Evolutionary conservation across 2,797 vertebrate genomes (phyloP).

Genomic region (Paedocypris micromegethes): DNA sequence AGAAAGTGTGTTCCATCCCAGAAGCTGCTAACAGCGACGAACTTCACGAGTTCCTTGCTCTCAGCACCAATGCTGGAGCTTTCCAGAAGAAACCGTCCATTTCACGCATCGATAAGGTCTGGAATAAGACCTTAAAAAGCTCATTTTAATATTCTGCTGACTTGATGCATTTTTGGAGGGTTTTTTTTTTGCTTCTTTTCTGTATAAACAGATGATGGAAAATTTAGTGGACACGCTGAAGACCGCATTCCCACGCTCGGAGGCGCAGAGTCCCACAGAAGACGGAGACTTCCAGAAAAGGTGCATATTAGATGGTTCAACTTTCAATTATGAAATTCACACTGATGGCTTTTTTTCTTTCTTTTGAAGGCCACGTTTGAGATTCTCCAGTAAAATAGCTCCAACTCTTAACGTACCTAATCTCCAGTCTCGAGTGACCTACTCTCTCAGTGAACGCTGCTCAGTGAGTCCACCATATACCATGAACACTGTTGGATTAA

Average conservation of each 20-base stretch:
- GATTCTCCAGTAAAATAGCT: conserved; percentile 84
- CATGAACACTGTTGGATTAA: no score
- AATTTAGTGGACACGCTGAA: conserved; percentile 90
- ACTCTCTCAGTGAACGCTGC: conserved; percentile 74
- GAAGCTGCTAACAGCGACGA: conserved; percentile 87
- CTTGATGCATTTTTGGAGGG: neutral
- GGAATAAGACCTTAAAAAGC: neutral
- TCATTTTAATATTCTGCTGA: conserved; percentile 3
- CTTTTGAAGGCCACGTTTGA: conserved; percentile 72
- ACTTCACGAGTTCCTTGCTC: conserved; percentile 87
- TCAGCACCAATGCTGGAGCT: conserved; percentile 80
- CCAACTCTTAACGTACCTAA: conserved; percentile 74
- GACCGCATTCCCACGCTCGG: conserved; percentile 86
- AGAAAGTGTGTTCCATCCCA: conserved; percentile 86
- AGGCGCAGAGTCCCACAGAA: conserved; percentile 84
- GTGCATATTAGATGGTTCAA: conserved; percentile 41
- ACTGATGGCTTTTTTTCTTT: conserved; percentile 15
- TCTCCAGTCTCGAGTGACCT: conserved; percentile 77
- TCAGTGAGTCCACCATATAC: conserved; percentile 65
- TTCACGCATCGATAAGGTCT: conserved; percentile 93
- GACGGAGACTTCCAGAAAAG: conserved; percentile 80
- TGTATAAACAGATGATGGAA: conserved; percentile 78
- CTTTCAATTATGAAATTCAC: neutral
- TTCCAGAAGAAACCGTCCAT: conserved; percentile 86
- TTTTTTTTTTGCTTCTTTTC: neutral